Evolutionary conservation across 2,113 vertebrate genomes (phyloP).

Genomic region (Barbus barbus): DNA sequence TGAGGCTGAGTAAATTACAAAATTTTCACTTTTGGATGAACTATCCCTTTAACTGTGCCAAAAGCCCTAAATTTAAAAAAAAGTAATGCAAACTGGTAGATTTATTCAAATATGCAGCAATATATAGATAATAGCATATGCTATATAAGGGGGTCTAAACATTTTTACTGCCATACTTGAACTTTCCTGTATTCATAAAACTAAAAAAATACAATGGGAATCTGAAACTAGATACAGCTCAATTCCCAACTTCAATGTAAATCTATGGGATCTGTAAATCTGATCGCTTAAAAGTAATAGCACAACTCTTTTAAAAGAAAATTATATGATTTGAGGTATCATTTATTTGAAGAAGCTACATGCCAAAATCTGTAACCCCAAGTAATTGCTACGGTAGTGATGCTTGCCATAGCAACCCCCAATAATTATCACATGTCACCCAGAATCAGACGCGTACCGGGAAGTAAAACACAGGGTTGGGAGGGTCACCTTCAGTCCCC

Average conservation of each 20-base stretch:
- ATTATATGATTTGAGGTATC: neutral
- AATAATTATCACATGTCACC: conserved; percentile 54
- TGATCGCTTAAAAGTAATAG: no score
- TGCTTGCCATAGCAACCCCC: conserved; percentile 2
- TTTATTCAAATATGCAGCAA: neutral
- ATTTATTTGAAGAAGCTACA: neutral
- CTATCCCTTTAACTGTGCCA: neutral
- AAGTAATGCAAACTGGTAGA: neutral
- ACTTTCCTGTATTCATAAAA: no score
- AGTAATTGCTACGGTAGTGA: neutral
- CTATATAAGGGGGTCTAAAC: neutral
- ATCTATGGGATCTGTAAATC: no score
- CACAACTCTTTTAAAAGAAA: no score
- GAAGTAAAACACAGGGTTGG: conserved; percentile 33
- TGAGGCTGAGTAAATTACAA: neutral
- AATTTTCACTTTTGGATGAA: neutral
- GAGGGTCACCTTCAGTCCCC: conserved; percentile 35
- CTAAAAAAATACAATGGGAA: no score
- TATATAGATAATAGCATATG: neutral
- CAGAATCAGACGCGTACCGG: conserved; percentile 26
- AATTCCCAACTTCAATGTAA: no score
- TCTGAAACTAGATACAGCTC: no score
- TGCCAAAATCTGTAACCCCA: neutral
- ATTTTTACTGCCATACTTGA: no score
- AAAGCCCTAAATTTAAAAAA: neutral